These are phyloP conservation scores for Listronotus oregonensis DNA, from an alignment of 1,140 invertebrate species.

Conservation along the genomic window DNA sequence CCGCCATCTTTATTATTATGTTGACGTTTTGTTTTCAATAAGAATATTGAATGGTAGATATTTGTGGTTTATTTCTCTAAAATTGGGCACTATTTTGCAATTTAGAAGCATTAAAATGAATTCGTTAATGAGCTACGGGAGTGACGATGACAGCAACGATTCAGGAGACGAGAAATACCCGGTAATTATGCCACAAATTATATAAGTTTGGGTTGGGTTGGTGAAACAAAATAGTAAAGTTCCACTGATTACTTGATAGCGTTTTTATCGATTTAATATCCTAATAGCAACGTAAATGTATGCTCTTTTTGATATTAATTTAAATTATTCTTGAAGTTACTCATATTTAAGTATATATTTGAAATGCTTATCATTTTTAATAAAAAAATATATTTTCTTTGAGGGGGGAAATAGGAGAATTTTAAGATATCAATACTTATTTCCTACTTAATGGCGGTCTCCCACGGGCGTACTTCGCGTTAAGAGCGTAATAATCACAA, in stretches of 20 bases:
- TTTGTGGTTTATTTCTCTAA: not conserved
- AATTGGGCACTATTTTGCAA: not conserved
- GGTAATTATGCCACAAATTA: constrained; percentile 42
- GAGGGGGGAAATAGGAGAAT: no score
- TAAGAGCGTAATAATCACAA: no score
- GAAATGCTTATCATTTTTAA: no score
- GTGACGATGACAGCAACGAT: constrained; percentile 65
- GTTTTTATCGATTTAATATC: not conserved
- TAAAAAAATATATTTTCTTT: no score
- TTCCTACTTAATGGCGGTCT: no score
- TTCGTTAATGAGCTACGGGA: constrained; percentile 65
- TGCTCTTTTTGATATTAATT: constrained; percentile 1
- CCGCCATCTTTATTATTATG: not conserved
- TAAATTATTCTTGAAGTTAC: not conserved
- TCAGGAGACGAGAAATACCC: constrained; percentile 48
- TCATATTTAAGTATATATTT: no score
- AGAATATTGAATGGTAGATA: not conserved
- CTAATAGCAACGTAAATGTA: no score
- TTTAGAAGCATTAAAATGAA: constrained; percentile 57
- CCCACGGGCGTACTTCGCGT: no score
- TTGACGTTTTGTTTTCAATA: no score
- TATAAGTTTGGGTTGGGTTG: not conserved
- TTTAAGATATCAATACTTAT: no score
- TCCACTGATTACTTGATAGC: not conserved
- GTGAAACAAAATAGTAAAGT: not conserved